A percentile compares a stretch with the other conserved stretches of the same genome.
Conservation (phyloP, 2,888 invertebrate species). For the Carterocephalus palaemon region DNA sequence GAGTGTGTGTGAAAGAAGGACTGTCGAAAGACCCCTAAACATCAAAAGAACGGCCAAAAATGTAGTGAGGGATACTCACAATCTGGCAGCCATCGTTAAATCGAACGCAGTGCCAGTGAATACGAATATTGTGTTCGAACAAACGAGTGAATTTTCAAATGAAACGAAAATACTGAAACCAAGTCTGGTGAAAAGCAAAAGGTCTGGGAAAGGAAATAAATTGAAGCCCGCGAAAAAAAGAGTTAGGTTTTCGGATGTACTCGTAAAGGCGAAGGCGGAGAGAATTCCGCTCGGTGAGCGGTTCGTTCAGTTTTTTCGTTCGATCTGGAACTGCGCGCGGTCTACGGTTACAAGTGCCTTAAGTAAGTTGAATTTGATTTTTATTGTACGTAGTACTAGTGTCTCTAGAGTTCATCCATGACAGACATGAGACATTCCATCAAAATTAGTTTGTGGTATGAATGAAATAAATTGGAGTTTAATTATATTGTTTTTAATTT, state of each 20-base stretch:
- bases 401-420: background rate
- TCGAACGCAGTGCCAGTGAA: constrained; percentile 38
- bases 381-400: constrained; percentile 17
- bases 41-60: constrained; percentile 45
- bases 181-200: constrained; percentile 56
- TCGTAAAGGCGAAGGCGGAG: constrained; percentile 41
- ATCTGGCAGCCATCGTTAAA: constrained; percentile 35
- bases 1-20: constrained; percentile 33
- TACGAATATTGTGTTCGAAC: constrained; percentile 31
- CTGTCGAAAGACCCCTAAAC: constrained; percentile 41
- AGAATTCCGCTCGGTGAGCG: constrained; percentile 51
- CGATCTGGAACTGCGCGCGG: constrained; percentile 56
- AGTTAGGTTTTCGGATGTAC: constrained; percentile 62
- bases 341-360: constrained; percentile 50
- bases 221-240: constrained; percentile 52
- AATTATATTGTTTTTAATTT: too few species aligned
- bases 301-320: constrained; percentile 52
- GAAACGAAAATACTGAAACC: constrained; percentile 59
- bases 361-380: constrained; percentile 50
- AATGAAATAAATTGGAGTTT: too few species aligned
- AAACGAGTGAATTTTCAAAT: constrained; percentile 35
- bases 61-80: constrained; percentile 41
- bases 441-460: too few species aligned
- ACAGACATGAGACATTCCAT: too few species aligned
- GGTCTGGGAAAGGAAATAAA: constrained; percentile 42